Base-by-base conservation (phyloP, 2,113 vertebrate genomes). In the Corvus moneduloides region DNA sequence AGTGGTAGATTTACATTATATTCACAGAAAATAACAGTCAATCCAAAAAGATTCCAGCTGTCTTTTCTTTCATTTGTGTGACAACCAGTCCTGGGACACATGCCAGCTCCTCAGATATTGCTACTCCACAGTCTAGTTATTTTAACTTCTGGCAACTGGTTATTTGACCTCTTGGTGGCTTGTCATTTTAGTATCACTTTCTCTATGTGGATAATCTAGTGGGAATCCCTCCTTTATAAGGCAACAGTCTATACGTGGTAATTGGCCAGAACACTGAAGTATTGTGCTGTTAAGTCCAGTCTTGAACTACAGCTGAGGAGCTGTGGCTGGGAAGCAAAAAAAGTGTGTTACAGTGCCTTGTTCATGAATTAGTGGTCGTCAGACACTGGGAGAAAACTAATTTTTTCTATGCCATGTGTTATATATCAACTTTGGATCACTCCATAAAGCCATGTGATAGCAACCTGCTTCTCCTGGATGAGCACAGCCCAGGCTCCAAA, bases 111-210 rank as follows among this genome's bases (percentile, higher is more conserved):
- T 97, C 84, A 95, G 83, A 96, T 88, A 95, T 74, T 93, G 95
- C 93, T 96, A 85, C 93, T 95, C 92, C 67, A 62, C 90, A 94
- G 72, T 41, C 84, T 87, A 91, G 94, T 97, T 96, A 92, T 95
- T 96, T 94, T 96, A 95, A 95, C 96, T 94, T 97, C 94, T 97
- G 97, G 93, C 90, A 98, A 87, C 85, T 96, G 95, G 96, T 97
- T 97, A 92, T 88, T 97, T 96, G 93, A 97, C 97, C 97, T 96
- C 94, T 94, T 91, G 80, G 96, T 95, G 95, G 76, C 94, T 96
- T 91, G 95, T 88, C 64, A 2, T 94, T 96, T 96, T 94, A 92
- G 84, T 96, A 96, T 96, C 86, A 75, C 61, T 92, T 96, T 92
- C 88, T 92, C 61, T 39, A 37, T 84, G 62, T 79, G 86, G 79